A percentile compares a stretch with the other conserved stretches of the same genome.
phyloP scores from a whole-genome alignment of 2,797 vertebrate genomes.

The Rhinichthys osculus region DNA sequence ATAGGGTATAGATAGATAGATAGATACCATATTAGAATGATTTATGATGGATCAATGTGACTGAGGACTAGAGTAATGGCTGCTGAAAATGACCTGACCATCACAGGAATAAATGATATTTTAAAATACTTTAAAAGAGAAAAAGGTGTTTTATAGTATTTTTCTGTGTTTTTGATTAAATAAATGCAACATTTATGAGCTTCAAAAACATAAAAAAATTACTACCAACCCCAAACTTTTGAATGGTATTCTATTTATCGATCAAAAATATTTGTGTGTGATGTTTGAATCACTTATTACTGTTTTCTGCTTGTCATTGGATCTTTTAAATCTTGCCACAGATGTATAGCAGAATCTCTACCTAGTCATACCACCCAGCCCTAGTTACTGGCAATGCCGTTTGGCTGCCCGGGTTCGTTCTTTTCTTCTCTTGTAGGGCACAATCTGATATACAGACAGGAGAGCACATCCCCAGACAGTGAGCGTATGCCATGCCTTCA shows the following conservation, averaged over 20 bases:
- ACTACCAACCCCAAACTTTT: not conserved
- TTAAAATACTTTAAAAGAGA: not conserved
- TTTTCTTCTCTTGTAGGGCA: not conserved
- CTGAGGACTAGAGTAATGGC: no score
- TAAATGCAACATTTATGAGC: not conserved
- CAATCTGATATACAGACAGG: slow-evolving; percentile 38
- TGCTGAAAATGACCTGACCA: no score
- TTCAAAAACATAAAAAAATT: not conserved
- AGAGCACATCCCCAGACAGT: slow-evolving; percentile 36
- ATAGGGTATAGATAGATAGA: no score
- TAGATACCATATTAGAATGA: no score
- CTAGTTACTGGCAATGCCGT: not conserved
- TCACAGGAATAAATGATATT: not conserved
- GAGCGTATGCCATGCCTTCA: slow-evolving; percentile 48
- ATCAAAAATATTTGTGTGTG: not conserved
- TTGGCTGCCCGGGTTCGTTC: slow-evolving; percentile 6
- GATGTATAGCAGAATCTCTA: not conserved
- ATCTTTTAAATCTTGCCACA: not conserved
- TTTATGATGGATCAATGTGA: no score
- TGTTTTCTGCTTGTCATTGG: not conserved
- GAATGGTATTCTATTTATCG: not conserved
- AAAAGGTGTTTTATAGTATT: not conserved
- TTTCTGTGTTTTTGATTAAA: not conserved
- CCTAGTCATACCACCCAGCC: not conserved
- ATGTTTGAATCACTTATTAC: not conserved